Conservation (phyloP, 2,113 vertebrate genomes). For the Podarcis cretensis region DNA sequence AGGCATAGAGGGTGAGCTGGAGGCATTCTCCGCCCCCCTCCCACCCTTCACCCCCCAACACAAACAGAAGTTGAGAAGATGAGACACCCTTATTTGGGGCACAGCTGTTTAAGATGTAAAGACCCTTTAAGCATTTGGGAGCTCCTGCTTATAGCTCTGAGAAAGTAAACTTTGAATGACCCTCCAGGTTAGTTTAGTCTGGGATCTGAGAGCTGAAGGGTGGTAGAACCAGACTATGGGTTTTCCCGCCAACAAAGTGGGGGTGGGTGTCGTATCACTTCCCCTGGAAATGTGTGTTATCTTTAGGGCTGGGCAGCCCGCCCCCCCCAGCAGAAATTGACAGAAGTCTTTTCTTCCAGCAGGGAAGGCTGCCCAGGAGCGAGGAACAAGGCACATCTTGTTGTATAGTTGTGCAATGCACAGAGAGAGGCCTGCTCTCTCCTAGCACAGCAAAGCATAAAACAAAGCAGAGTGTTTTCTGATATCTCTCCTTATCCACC, state of each 20-base stretch:
- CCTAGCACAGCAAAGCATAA: background rate
- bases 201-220: constrained; percentile 69
- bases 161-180: constrained; percentile 88
- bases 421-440: background rate
- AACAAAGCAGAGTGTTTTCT: background rate
- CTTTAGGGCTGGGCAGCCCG: constrained; percentile 28
- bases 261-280: constrained; percentile 62
- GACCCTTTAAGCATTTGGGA: constrained; percentile 81
- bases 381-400: constrained; percentile 14
- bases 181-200: constrained; percentile 83
- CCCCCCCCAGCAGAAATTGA: constrained; percentile 6
- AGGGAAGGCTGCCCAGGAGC: background rate
- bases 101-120: constrained; percentile 81
- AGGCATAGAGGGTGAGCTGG: constrained; percentile 1
- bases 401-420: constrained; percentile 18
- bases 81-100: constrained; percentile 34
- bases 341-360: constrained; percentile 13
- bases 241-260: constrained; percentile 61
- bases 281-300: constrained; percentile 75
- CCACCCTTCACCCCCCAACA: constrained; percentile 12
- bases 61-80: constrained; percentile 36
- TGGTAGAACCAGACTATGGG: constrained; percentile 65
- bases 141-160: constrained; percentile 75
- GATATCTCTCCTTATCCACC: too few relatives aligned
- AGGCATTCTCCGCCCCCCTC: background rate